Evolutionary conservation across 2,888 invertebrate species (phyloP).

Genomic region (Ennomos erosarius): DNA sequence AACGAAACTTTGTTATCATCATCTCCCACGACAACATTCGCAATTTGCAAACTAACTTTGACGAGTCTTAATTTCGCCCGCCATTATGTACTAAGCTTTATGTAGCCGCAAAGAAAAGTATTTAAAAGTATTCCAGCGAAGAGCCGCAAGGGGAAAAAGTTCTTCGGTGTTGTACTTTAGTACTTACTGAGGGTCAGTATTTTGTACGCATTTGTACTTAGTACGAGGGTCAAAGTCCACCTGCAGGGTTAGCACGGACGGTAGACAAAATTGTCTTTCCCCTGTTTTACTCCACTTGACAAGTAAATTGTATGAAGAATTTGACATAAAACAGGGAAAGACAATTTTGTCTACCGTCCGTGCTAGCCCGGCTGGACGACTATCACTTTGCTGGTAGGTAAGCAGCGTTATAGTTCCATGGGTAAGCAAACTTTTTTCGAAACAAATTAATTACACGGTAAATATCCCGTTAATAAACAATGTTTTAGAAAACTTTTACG

Average conservation of each 20-base stretch:
- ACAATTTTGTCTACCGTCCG: too few species aligned
- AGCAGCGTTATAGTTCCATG: too few species aligned
- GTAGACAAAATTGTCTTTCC: not conserved
- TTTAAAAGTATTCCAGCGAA: conserved; percentile 49
- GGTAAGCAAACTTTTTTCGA: too few species aligned
- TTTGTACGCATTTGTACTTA: conserved; percentile 34
- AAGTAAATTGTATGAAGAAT: too few species aligned
- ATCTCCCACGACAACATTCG: conserved; percentile 47
- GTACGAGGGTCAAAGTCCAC: conserved; percentile 10
- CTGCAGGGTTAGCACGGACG: not conserved
- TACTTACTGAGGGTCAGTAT: conserved; percentile 45
- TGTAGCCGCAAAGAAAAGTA: conserved; percentile 49
- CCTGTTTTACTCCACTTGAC: too few species aligned
- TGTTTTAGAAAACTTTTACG: too few species aligned
- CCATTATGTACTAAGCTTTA: conserved; percentile 55
- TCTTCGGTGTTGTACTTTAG: conserved; percentile 38
- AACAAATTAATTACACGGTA: too few species aligned
- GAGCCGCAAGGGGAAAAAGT: conserved; percentile 43
- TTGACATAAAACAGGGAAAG: too few species aligned
- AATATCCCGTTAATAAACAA: too few species aligned
- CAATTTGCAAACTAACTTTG: conserved; percentile 54
- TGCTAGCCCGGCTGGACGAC: too few species aligned
- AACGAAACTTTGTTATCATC: conserved; percentile 32
- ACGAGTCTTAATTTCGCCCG: conserved; percentile 43
- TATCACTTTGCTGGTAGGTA: too few species aligned